Evolutionary conservation across 2,113 vertebrate genomes (phyloP).

Genomic region (Microcebus jonahi): DNA sequence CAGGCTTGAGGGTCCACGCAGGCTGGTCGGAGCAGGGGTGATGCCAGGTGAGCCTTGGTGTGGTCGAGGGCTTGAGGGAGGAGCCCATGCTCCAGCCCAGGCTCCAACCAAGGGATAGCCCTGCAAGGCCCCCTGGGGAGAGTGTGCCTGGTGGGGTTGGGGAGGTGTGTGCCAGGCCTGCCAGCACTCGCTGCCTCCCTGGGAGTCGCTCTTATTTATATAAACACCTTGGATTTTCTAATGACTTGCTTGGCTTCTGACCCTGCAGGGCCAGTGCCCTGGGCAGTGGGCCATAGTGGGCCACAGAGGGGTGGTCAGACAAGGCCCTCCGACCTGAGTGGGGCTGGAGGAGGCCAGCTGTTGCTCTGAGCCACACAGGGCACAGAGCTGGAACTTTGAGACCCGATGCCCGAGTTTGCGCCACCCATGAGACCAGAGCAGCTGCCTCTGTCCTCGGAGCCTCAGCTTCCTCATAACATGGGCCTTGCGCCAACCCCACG

Average conservation of each 20-base stretch:
- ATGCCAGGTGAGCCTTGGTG: background rate
- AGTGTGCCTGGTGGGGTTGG: background rate
- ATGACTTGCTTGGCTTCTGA: background rate
- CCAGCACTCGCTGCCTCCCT: background rate
- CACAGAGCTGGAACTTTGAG: background rate
- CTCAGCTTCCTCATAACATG: accelerated
- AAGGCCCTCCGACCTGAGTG: background rate
- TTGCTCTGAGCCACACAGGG: background rate
- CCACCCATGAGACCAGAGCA: accelerated
- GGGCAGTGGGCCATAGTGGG: accelerated
- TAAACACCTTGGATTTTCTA: conserved; percentile 31
- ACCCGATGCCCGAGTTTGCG: accelerated
- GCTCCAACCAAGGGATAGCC: background rate
- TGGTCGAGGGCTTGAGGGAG: background rate
- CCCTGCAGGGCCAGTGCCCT: too few relatives aligned
- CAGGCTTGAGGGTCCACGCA: accelerated
- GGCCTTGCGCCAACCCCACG: accelerated
- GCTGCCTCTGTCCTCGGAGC: background rate
- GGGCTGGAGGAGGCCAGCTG: too few relatives aligned
- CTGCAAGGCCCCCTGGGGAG: background rate
- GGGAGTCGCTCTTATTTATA: conserved; percentile 14
- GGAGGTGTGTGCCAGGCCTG: background rate
- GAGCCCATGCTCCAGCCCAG: accelerated
- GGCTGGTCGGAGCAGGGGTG: accelerated
- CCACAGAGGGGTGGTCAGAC: accelerated